phyloP scores from a whole-genome alignment of 2,888 invertebrate genomes.

The Synergus japonicus region DNA sequence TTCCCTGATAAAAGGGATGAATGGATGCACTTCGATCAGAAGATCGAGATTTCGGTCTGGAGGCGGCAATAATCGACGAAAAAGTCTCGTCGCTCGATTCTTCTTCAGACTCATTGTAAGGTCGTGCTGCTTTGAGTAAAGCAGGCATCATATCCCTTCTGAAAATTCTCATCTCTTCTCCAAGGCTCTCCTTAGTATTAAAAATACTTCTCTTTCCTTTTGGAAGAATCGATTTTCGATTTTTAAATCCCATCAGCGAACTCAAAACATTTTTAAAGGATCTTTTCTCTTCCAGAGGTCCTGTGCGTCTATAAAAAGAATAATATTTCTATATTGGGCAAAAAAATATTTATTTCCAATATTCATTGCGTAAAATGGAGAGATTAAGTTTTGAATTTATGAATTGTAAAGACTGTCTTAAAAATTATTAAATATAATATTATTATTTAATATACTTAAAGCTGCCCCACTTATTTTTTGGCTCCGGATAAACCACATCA shows the following conservation, averaged over 20 bases:
- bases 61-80: neutral
- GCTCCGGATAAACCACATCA: neutral
- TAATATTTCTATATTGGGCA: neutral
- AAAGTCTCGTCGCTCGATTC: neutral
- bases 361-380: no score
- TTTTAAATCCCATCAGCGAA: slow-evolving; percentile 52
- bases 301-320: slow-evolving; percentile 1
- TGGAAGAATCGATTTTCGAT: slow-evolving; percentile 8
- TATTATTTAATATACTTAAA: neutral
- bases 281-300: slow-evolving; percentile 34
- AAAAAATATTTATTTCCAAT: no score
- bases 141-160: slow-evolving; percentile 48
- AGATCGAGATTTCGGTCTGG: neutral
- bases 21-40: slow-evolving; percentile 52
- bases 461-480: neutral
- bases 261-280: slow-evolving; percentile 54
- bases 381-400: no score
- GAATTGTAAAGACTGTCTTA: no score
- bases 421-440: neutral
- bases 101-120: neutral
- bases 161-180: slow-evolving; percentile 53
- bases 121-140: slow-evolving; percentile 3
- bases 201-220: slow-evolving; percentile 7
- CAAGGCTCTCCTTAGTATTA: slow-evolving; percentile 46
- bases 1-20: slow-evolving; percentile 49